phyloP scores from a whole-genome alignment of 2,113 vertebrate species.

The Eulemur macaco region DNA sequence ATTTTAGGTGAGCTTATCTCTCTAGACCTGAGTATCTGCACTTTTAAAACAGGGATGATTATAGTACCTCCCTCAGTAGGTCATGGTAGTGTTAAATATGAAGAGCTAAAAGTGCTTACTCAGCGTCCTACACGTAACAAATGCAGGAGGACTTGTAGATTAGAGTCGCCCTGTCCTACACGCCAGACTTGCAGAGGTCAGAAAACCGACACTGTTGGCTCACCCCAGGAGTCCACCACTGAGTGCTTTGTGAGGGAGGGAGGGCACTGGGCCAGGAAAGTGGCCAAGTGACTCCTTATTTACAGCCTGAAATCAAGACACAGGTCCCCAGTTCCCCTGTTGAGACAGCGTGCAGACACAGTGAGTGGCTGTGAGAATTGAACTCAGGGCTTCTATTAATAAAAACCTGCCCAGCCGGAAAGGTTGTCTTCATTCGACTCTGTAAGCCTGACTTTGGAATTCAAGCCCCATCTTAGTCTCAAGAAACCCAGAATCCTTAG shows the following conservation, averaged over 20 bases:
- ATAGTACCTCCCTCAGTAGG: neutral
- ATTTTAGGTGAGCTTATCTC: neutral
- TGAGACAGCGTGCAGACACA: neutral
- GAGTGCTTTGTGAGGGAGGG: neutral
- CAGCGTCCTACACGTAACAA: neutral
- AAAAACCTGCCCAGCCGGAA: neutral
- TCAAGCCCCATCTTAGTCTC: neutral
- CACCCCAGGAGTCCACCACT: neutral
- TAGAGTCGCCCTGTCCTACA: neutral
- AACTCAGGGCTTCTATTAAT: neutral
- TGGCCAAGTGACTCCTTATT: neutral
- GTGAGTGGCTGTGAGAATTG: neutral
- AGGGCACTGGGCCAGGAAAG: neutral
- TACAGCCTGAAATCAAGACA: neutral
- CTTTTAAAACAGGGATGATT: neutral
- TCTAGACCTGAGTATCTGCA: neutral
- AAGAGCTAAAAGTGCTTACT: neutral
- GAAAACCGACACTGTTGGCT: neutral
- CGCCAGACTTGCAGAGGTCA: neutral
- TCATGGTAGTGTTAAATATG: neutral
- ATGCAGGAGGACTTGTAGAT: neutral
- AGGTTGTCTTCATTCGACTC: neutral
- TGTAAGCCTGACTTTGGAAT: neutral
- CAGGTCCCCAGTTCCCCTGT: fast-evolving
- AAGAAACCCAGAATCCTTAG: neutral